These are phyloP conservation scores for Diaperis boleti DNA, from an alignment of 2,888 invertebrate species.

Conservation along the genomic window DNA sequence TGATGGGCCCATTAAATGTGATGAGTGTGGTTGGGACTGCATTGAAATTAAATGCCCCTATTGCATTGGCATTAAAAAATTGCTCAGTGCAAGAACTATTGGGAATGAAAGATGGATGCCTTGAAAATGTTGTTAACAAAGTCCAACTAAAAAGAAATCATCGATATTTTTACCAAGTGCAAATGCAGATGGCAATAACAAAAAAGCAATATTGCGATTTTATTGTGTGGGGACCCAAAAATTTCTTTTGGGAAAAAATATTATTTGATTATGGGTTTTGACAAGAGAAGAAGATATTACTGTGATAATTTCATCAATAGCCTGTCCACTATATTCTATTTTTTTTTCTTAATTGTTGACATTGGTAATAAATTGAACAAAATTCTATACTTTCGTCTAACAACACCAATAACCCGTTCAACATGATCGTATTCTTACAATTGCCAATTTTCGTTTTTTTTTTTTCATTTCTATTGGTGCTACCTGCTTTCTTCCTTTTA, in stretches of 20 bases:
- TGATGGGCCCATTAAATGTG: background rate
- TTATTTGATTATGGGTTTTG: background rate
- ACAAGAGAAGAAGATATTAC: background rate
- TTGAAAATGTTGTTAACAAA: background rate
- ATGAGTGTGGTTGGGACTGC: background rate
- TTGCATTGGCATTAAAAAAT: background rate
- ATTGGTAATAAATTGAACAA: background rate
- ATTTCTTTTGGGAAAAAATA: no score
- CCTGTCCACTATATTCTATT: background rate
- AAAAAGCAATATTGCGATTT: background rate
- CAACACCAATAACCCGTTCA: background rate
- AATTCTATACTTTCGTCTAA: background rate
- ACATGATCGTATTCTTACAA: background rate
- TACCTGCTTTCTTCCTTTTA: background rate
- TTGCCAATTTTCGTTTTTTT: background rate
- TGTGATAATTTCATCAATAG: background rate
- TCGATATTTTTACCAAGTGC: background rate
- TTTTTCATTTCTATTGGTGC: background rate
- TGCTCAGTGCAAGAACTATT: background rate
- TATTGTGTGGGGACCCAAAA: background rate
- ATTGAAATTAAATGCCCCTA: slow-evolving; percentile 3
- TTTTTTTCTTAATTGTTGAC: background rate
- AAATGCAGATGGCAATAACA: slow-evolving; percentile 1
- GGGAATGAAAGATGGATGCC: background rate
- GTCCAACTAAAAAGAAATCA: background rate